Evolutionary conservation across 2,888 invertebrate species (phyloP).

Genomic region (Heliconius cydno): DNA sequence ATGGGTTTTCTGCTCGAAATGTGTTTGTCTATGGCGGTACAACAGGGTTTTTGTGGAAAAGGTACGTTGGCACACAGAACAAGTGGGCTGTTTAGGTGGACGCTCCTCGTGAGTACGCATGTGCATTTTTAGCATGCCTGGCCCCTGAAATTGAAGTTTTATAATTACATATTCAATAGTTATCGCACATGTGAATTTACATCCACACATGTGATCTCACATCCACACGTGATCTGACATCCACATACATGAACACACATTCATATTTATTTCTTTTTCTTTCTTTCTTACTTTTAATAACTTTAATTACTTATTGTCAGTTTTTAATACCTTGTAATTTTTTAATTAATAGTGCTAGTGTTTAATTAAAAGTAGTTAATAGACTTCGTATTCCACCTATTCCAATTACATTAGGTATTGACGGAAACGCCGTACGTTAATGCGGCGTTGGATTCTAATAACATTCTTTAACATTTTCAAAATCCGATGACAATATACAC

Average conservation of each 20-base stretch:
- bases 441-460: no score
- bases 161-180: neutral
- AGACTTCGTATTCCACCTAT: neutral
- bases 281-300: no score
- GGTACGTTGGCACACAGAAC: conserved; percentile 84
- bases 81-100: conserved; percentile 83
- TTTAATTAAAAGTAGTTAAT: no score
- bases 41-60: conserved; percentile 85
- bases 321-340: no score
- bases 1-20: conserved; percentile 83
- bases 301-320: no score
- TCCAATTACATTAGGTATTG: neutral
- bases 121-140: conserved; percentile 86
- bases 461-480: no score
- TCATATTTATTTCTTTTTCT: no score
- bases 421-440: neutral
- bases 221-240: no score
- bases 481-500: no score
- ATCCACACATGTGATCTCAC: no score
- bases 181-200: neutral
- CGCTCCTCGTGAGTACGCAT: conserved; percentile 86
- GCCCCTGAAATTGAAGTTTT: conserved; percentile 68
- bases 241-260: no score
- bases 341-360: no score
- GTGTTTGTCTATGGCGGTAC: conserved; percentile 85